phyloP scores from a whole-genome alignment of 1,140 invertebrate genomes.

The Anthonomus grandis region DNA sequence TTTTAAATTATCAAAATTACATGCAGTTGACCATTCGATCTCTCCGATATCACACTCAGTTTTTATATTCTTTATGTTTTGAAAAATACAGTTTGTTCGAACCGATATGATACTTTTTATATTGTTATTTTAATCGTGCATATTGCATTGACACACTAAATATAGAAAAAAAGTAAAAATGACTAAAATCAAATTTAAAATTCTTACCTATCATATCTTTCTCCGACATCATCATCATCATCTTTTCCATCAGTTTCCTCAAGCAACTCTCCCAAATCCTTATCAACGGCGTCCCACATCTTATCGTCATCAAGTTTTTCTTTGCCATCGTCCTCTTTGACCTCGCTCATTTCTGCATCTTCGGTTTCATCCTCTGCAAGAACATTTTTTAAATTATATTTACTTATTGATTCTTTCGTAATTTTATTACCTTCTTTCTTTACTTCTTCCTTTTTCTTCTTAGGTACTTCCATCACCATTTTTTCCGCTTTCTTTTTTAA shows the following conservation, averaged over 20 bases:
- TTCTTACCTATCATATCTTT: slow-evolving; percentile 44
- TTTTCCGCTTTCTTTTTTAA: slow-evolving; percentile 64
- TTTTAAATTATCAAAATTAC: no score
- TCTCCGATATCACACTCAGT: no score
- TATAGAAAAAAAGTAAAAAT: background rate
- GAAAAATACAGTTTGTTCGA: no score
- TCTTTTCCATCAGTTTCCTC: slow-evolving; percentile 62
- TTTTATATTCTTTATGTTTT: no score
- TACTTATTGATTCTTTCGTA: no score
- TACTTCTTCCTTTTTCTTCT: slow-evolving; percentile 33
- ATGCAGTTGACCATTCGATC: no score
- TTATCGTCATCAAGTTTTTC: slow-evolving; percentile 53
- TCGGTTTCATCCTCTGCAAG: slow-evolving; percentile 40
- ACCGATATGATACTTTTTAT: no score
- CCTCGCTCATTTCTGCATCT: slow-evolving; percentile 30
- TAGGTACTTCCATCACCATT: slow-evolving; percentile 56
- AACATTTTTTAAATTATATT: no score
- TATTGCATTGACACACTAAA: background rate
- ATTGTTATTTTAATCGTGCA: no score
- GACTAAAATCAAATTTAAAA: background rate
- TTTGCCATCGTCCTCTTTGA: slow-evolving; percentile 28
- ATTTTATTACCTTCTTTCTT: slow-evolving; percentile 12
- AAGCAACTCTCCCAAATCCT: slow-evolving; percentile 67
- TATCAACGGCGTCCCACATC: slow-evolving; percentile 71
- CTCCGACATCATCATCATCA: slow-evolving; percentile 66